Base-by-base conservation (phyloP, 2,888 invertebrate genomes). In the Alloplasta piceator region DNA sequence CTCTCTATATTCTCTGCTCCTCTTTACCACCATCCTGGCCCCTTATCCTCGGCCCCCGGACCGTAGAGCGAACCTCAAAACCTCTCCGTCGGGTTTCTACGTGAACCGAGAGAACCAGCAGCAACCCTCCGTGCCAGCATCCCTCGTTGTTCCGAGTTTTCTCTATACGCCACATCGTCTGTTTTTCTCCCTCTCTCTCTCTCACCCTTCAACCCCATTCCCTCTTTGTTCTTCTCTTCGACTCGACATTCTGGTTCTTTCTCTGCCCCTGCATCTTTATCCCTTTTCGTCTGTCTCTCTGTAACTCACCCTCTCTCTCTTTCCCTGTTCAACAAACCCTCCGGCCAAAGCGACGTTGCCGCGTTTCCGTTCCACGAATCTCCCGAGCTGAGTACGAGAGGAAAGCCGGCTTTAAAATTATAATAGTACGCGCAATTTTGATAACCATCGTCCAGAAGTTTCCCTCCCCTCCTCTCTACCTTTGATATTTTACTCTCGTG, bases 351-450 rank as follows among this genome's bases (percentile, higher is more conserved):
- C 72, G 78, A 74, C 75, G 74, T 61, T 56, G 84, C 83, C 61
- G 78, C 71, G 83, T 82, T 83, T 81, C 75, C 79, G 74, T 63
- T 68, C 41, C 60, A 72, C 58, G 48, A 41, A 12, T 39, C 38
- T 9, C 50, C 14, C 67, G 74, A 58, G 80, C 72, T 81, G n/a
- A n/a, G n/a, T n/a, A 84, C 84, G 86, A 89, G 89, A 89, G 90
- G 89, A 91, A 91, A 91, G 90, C 90, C 89, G 89, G 90, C 90
- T 91, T 91, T 91, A 89, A 91, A 91, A 91, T 92, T 91, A 91
- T 91, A 92, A 91, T 92, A 89, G 90, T 91, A 91, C 90, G 90
- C 90, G 90, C 89, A 91, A 91, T 91, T 92, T 92, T 91, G 90
- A 92, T 92, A 91, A 91, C 90, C 91, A 89, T 89, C 87, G 87